Percentiles rank a stretch among this genome's conserved stretches.
These are phyloP conservation scores for Platysteira castanea DNA, from an alignment of 2,113 vertebrate genomes.

Conservation along the genomic window DNA sequence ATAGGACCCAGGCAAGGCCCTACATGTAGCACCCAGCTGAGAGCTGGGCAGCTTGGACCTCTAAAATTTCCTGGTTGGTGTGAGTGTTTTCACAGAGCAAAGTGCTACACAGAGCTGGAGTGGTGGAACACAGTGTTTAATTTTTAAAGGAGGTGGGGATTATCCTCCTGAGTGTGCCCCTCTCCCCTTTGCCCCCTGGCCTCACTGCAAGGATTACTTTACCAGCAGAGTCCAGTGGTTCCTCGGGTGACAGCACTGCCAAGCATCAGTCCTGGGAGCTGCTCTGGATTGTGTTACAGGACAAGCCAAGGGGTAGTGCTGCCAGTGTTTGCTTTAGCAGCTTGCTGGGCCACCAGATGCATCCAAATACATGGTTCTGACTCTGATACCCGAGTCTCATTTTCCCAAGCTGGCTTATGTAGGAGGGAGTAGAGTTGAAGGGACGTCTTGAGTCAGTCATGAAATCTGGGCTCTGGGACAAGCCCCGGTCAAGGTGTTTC, in stretches of 20 bases:
- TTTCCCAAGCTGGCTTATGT: not conserved
- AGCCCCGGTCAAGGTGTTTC: not conserved
- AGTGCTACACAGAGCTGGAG: not conserved
- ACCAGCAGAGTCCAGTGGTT: not conserved
- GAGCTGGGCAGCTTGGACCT: not conserved
- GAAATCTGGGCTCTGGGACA: not conserved
- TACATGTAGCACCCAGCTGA: fast-evolving
- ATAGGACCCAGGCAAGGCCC: not conserved
- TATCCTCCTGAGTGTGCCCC: not conserved
- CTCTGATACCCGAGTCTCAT: not conserved
- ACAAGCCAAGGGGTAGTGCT: not conserved
- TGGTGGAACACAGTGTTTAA: not conserved
- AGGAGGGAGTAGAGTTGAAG: not conserved
- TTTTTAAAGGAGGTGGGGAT: not conserved
- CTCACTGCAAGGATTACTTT: not conserved
- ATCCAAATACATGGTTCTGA: not conserved
- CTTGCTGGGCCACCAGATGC: not conserved
- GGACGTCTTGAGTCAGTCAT: not conserved
- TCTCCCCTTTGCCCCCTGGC: not conserved
- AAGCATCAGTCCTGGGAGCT: not conserved
- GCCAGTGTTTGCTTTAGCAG: not conserved
- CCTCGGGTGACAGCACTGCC: not conserved
- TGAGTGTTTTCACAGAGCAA: not conserved
- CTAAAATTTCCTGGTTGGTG: not conserved
- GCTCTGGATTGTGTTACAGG: not conserved